Evolutionary conservation across 2,888 invertebrate species (phyloP).

Genomic region (Exocentrus adspersus): DNA sequence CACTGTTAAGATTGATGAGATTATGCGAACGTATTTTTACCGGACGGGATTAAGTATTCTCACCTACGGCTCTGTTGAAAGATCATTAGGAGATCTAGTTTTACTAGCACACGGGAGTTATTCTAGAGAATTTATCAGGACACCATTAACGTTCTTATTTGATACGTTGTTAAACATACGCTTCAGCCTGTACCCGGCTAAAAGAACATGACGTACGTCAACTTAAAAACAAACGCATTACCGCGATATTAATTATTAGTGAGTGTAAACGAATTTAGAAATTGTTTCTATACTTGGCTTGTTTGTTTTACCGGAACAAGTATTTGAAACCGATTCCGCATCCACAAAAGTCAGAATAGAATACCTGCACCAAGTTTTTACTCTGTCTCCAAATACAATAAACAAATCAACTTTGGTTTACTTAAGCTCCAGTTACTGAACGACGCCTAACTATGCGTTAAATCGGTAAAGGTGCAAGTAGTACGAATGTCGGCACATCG

Average conservation of each 20-base stretch:
- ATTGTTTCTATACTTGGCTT: no score
- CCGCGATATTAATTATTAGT: no score
- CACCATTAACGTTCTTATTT: no score
- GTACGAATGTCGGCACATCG: constrained; percentile 28
- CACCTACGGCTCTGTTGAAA: constrained; percentile 27
- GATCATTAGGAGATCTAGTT: constrained; percentile 16
- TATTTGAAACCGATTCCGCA: no score
- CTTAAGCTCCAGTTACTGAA: neutral
- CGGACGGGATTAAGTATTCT: constrained; percentile 24
- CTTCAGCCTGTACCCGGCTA: no score
- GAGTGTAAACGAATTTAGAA: no score
- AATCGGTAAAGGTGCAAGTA: constrained; percentile 42
- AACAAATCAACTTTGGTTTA: neutral
- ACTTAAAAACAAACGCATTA: no score
- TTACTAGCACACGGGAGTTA: neutral
- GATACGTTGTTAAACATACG: no score
- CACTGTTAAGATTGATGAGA: constrained; percentile 30
- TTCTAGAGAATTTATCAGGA: no score
- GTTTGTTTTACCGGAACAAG: no score
- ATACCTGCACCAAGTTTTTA: neutral
- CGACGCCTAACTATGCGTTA: constrained; percentile 35
- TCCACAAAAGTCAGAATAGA: no score
- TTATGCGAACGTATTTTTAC: constrained; percentile 27
- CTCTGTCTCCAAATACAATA: neutral
- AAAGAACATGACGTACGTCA: no score